Evolutionary conservation across 2,113 vertebrate genomes (phyloP).

Genomic region (Perccottus glenii): DNA sequence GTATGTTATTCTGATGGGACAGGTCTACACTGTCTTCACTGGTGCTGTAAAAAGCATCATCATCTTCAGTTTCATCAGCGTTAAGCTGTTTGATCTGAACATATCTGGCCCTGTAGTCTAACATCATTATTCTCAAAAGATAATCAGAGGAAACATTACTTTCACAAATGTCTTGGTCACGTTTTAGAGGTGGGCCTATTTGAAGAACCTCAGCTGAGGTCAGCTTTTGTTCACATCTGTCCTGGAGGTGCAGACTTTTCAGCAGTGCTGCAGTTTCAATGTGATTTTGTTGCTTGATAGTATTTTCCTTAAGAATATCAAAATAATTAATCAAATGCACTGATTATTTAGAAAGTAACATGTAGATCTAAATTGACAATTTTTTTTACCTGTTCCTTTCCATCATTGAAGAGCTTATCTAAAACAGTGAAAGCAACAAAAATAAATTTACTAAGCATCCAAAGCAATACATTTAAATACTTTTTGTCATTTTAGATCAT

Average conservation of each 20-base stretch:
- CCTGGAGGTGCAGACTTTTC: not conserved
- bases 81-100: not conserved
- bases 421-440: not conserved
- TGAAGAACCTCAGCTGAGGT: not conserved
- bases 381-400: too few species aligned
- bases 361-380: too few species aligned
- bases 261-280: too few species aligned
- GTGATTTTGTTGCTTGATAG: not conserved
- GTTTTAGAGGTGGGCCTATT: not conserved
- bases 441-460: not conserved
- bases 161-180: not conserved
- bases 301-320: not conserved
- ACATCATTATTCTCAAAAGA: not conserved
- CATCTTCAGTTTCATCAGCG: not conserved
- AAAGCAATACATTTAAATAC: too few species aligned
- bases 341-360: too few species aligned
- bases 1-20: slow-evolving; percentile 28
- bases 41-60: not conserved
- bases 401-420: not conserved
- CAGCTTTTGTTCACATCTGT: not conserved
- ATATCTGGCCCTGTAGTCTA: slow-evolving; percentile 3
- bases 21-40: not conserved
- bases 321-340: too few species aligned
- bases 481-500: not conserved
- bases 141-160: not conserved